Base-by-base conservation (phyloP, 1,140 invertebrate genomes). In the Araneus ventricosus region DNA sequence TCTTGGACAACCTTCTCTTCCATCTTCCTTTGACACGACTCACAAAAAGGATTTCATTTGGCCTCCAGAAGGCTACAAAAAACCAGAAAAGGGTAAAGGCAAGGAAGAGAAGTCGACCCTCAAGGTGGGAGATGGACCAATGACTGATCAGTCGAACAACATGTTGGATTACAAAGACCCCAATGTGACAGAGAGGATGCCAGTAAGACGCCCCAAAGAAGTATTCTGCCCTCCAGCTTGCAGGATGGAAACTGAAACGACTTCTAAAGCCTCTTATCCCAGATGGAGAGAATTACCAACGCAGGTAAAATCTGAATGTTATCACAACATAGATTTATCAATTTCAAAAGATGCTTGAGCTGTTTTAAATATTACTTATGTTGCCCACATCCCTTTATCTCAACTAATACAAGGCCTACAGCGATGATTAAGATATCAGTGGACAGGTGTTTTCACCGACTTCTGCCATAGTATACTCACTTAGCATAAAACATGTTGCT, bases 81-180 rank as follows among this genome's bases (percentile, higher is more conserved):
- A 41, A 34, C 45, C 27, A 6, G 39, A 82, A 6, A 82, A 7
- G 22, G 41, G 82, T 27, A 75, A 67, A 34, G 70, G 14, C 4
- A 1, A 67, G 30, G 30, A 34, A 24, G n/a, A 8, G 17, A 10
- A 34, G 2, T 14, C 82, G 3, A 27, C 82, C 4, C 14, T n/a
- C 14, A 57, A 34, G 22, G 52, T 45, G 2, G 67, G 27, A 30
- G 41, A 45, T 5, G 30, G 63, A 6, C 52, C 88, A 14, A 90
- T 90, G 88, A 41, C 22, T 4, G 17, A 14, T 45, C 17, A 57
- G 4, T 90, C 88, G 14, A 80, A 27, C 41, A 7, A 27, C 24
- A 80, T 80, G 88, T 20, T 80, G n/a, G 88, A 90, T 57, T 90
- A 79, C 52, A 57, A 59, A 37, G 70, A 90, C 41, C 88, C n/a